phyloP scores from a whole-genome alignment of 2,113 vertebrate genomes.

The Lathamus discolor region DNA sequence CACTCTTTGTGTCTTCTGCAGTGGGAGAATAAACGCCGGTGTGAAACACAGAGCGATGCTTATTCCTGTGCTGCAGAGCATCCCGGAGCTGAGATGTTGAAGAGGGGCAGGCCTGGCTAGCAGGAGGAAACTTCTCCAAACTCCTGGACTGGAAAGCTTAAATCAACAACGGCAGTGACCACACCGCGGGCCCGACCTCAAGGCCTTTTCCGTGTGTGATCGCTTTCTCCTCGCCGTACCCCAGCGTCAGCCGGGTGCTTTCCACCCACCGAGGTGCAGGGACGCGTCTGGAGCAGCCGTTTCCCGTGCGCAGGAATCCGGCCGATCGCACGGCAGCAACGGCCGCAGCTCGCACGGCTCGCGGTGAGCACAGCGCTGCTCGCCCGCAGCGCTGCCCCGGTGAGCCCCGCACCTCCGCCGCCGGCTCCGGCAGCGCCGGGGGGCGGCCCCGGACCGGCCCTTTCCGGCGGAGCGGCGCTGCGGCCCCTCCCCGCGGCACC shows the following conservation, averaged over 20 bases:
- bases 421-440: too few relatives aligned
- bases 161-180: not conserved
- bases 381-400: too few relatives aligned
- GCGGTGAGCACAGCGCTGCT: not conserved
- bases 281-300: not conserved
- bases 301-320: accelerated
- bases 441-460: not conserved
- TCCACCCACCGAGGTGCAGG: not conserved
- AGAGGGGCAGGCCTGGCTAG: not conserved
- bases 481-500: too few relatives aligned
- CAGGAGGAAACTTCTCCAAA: not conserved
- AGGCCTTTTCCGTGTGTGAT: not conserved
- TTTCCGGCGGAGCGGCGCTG: too few relatives aligned
- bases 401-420: too few relatives aligned
- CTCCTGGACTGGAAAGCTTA: not conserved
- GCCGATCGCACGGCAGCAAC: accelerated
- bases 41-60: not conserved
- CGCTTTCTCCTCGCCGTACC: not conserved
- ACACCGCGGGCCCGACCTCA: too few relatives aligned
- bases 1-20: not conserved
- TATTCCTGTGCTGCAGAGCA: not conserved
- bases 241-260: not conserved
- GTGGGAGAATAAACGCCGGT: not conserved
- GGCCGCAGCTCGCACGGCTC: accelerated
- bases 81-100: not conserved